Evolutionary conservation across 2,888 invertebrate species (phyloP), one percentile per base, ranked within the genome.

Genomic region (Lissonota sp.): DNA sequence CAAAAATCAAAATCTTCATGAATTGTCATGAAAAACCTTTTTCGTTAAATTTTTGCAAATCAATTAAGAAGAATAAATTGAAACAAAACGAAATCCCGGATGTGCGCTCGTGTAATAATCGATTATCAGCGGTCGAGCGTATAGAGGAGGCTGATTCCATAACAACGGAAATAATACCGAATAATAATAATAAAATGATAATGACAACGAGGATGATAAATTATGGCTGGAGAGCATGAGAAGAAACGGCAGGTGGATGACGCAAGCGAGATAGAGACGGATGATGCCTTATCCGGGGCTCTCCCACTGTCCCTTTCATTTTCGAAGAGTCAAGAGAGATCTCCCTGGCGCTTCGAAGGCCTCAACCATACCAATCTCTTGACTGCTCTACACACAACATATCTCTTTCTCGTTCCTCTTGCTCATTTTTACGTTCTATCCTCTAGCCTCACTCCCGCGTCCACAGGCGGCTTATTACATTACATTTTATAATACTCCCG

Each of bases 211-310:
- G 16, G 16, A 16, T 53, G 16, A 16, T 53, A 6, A 10, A 10
- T 8, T 44, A 10, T 44, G 10, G 10, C 44, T 10, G 10, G 10
- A 53, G 53, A 12, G 12, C 49, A 49, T n/a, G n/a, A 7, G 49
- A 49, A 49, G 49, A 10, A 64, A 42, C 71, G 72, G 82, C 85
- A 84, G 85, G 85, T 85, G 83, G 80, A 84, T 85, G 85, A 84
- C 83, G 84, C 83, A 84, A 85, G 80, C 67, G 63, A 84, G 79
- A 84, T 73, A 74, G 55, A 69, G 76, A 76, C 64, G 62, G 80
- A 75, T 55, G 62, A 67, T 76, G 75, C 63, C 26, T 62, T 60
- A 75, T 75, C 80, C 70, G 70, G 66, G 60, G 66, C 75, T 80
- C 75, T 51, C 42, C 67, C 80, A 76, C 80, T 75, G 62, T 80